phyloP scores from a whole-genome alignment of 2,888 invertebrate species.

The Copidosoma aretas region DNA sequence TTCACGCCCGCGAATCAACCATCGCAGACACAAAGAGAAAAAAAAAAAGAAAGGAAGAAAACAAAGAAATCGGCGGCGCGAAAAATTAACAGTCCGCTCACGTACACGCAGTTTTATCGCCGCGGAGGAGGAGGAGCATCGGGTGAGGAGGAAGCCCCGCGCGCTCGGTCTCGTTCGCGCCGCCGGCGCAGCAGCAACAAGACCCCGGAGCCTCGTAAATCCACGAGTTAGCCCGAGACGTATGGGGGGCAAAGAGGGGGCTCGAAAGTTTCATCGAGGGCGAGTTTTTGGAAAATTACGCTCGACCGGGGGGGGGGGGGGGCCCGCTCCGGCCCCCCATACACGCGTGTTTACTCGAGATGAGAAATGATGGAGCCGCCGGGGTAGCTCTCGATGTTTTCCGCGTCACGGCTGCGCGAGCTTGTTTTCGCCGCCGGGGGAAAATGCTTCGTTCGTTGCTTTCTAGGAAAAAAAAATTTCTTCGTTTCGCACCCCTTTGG shows the following conservation, averaged over 20 bases:
- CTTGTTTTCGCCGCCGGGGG: neutral
- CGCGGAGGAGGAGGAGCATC: neutral
- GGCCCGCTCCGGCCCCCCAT: no score
- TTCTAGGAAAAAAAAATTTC: no score
- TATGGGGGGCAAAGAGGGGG: no score
- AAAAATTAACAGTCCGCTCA: neutral
- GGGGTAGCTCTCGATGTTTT: neutral
- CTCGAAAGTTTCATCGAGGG: conserved; percentile 11
- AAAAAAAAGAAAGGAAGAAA: neutral
- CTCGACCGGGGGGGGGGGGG: no score
- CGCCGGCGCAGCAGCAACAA: conserved; percentile 16
- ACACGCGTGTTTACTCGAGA: neutral
- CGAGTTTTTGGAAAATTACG: no score
- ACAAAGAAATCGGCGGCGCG: neutral
- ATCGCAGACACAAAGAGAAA: neutral
- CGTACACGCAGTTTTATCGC: neutral
- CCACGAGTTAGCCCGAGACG: conserved; percentile 8
- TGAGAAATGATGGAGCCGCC: neutral
- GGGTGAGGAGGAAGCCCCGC: neutral
- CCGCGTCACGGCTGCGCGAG: neutral
- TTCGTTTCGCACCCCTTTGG: no score
- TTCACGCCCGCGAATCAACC: neutral
- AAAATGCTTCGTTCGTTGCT: neutral
- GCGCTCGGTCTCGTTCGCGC: neutral
- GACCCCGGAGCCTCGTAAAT: conserved; percentile 34